Base-by-base conservation (phyloP, 2,113 vertebrate species). In the Bathybates hornii region DNA sequence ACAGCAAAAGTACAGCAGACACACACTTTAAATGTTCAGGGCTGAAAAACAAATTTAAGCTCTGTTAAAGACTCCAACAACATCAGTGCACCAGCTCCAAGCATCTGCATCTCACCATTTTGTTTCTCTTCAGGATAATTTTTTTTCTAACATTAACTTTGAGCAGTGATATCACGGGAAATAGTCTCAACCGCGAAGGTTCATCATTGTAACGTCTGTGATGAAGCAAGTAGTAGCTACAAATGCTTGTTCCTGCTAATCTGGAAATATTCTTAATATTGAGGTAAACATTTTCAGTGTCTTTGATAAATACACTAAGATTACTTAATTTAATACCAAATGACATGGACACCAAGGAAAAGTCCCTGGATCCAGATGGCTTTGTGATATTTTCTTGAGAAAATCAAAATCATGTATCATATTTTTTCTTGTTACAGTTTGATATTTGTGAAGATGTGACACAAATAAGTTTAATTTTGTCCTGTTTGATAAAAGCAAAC, bases 91-190 rank as follows among this genome's bases (percentile, higher is more conserved):
- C 16, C 29, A 61, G 17, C 29, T 63, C 29, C 59, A 34, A 34
- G 16, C 16, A 6, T 61, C 13, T 32, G 7, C 16, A 17, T 61
- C 29, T 61, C 27, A 54, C 6, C 10, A 5, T 27, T 57, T 57
- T 27, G 21, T 14, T 27, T 27, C 6, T 57, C 21, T 0, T 57
- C 54, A 57, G 21, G 54, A 27, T 13, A 4, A 8, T 57, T 57
- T 27, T 17, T n/a, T 61, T 61, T 34, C 57, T 34, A 61, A 61
- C 16, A 32, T 32, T 32, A 32, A 10, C 8, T 32, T 17, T 61
- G 57, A 61, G 3, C 14, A 61, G 6, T 1, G 54, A 57, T 57
- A 29, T 57, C 54, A 57, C 2, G 0, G 12, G 4, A 57, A 13
- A 57, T 7, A 27, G 24, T 57, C 21, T 32, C 14, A 61, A 24